Conservation (phyloP, 2,888 invertebrate genomes). For the Melieria omissa region DNA sequence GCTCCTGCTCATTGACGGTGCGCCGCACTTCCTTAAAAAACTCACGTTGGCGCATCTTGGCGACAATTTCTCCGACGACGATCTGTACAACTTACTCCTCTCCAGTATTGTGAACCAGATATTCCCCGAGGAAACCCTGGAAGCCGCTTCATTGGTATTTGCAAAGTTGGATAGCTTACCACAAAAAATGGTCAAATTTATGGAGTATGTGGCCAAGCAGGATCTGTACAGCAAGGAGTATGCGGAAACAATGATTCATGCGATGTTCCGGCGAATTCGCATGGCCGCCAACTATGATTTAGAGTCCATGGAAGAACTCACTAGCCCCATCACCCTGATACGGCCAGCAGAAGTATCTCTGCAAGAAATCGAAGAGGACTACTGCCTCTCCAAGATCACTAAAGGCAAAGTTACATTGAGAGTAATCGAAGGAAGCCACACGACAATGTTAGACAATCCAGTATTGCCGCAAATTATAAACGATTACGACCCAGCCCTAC, state of each 20-base stretch:
- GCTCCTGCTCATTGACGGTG: slow-evolving; percentile 83
- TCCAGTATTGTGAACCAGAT: slow-evolving; percentile 56
- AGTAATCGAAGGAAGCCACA: slow-evolving; percentile 79
- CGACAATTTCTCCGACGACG: slow-evolving; percentile 54
- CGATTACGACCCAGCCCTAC: slow-evolving; percentile 59
- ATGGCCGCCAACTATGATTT: slow-evolving; percentile 69
- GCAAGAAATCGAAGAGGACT: slow-evolving; percentile 73
- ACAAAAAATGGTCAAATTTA: slow-evolving; percentile 70
- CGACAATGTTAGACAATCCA: slow-evolving; percentile 75
- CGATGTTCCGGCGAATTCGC: slow-evolving; percentile 70
- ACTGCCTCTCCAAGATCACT: slow-evolving; percentile 73
- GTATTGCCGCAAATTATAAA: slow-evolving; percentile 75
- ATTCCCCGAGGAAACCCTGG: slow-evolving; percentile 60
- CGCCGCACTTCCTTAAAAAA: slow-evolving; percentile 76
- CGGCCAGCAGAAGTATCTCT: slow-evolving; percentile 73
- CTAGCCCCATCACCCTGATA: slow-evolving; percentile 72
- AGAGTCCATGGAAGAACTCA: slow-evolving; percentile 64
- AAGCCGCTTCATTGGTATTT: slow-evolving; percentile 65
- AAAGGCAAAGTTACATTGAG: slow-evolving; percentile 71
- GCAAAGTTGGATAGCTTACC: slow-evolving; percentile 70
- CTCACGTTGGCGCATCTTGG: slow-evolving; percentile 57
- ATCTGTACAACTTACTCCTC: slow-evolving; percentile 59
- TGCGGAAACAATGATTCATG: slow-evolving; percentile 63
- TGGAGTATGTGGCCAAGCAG: slow-evolving; percentile 67
- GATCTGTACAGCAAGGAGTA: slow-evolving; percentile 65